These are phyloP conservation scores for Phymastichus coffea DNA, from an alignment of 1,140 invertebrate species.

Conservation along the genomic window DNA sequence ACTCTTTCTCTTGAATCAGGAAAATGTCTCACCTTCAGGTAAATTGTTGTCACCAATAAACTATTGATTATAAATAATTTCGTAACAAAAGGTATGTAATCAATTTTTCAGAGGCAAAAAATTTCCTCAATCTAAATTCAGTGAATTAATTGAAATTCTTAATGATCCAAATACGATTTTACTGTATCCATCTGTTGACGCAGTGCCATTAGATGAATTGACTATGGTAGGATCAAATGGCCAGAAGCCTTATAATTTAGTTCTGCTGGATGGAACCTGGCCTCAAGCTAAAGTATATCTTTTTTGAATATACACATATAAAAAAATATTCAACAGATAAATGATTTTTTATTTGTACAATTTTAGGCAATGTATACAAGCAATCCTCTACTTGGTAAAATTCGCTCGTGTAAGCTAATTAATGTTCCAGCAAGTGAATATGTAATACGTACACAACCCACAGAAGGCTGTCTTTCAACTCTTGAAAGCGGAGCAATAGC, in stretches of 20 bases:
- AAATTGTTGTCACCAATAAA: too few species aligned
- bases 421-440: constrained; percentile 76
- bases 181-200: constrained; percentile 77
- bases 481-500: constrained; percentile 86
- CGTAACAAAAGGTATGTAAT: too few species aligned
- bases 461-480: constrained; percentile 87
- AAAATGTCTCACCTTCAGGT: constrained; percentile 67
- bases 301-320: neutral
- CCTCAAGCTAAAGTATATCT: constrained; percentile 75
- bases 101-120: constrained; percentile 73
- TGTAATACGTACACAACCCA: constrained; percentile 90
- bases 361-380: constrained; percentile 71
- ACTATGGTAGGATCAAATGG: constrained; percentile 41
- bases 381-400: constrained; percentile 65
- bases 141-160: constrained; percentile 68
- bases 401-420: constrained; percentile 77
- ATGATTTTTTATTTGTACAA: constrained; percentile 1
- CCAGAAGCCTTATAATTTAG: constrained; percentile 69
- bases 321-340: neutral
- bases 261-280: constrained; percentile 93
- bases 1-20: constrained; percentile 69
- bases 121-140: constrained; percentile 71
- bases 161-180: constrained; percentile 72
- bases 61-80: constrained; percentile 14
- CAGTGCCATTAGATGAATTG: constrained; percentile 63